These are phyloP conservation scores for Acronicta alni DNA, from an alignment of 2,888 invertebrate genomes.

Conservation along the genomic window DNA sequence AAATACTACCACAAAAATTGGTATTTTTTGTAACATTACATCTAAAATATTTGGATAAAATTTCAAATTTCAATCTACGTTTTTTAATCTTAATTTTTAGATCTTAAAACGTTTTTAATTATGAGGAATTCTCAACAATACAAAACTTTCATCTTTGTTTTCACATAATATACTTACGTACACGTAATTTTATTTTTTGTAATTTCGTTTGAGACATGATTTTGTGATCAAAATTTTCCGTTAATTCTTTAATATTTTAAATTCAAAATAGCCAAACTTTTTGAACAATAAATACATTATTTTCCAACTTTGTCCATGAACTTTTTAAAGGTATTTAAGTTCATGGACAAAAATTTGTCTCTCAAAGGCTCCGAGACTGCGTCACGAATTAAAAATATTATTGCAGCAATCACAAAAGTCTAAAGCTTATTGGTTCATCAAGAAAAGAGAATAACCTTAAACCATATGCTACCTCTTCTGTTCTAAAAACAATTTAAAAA, in stretches of 20 bases:
- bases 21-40: neutral
- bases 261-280: neutral
- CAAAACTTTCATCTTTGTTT: too few species aligned
- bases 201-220: too few species aligned
- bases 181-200: too few species aligned
- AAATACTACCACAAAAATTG: neutral
- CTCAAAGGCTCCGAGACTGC: neutral
- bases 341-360: neutral
- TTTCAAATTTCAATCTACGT: slow-evolving; percentile 31
- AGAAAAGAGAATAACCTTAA: neutral
- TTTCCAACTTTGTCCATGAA: neutral
- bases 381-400: neutral
- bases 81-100: slow-evolving; percentile 22
- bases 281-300: neutral
- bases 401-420: slow-evolving; percentile 11
- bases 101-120: too few species aligned
- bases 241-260: too few species aligned
- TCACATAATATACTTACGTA: too few species aligned
- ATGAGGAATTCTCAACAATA: too few species aligned
- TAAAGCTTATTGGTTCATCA: slow-evolving; percentile 6
- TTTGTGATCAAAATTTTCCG: too few species aligned
- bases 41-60: slow-evolving; percentile 6
- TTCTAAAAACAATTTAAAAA: slow-evolving; percentile 10
- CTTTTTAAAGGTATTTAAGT: neutral
- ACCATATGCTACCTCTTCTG: slow-evolving; percentile 2